Base-by-base conservation (phyloP, 2,888 invertebrate genomes). In the Abrostola tripartita region DNA sequence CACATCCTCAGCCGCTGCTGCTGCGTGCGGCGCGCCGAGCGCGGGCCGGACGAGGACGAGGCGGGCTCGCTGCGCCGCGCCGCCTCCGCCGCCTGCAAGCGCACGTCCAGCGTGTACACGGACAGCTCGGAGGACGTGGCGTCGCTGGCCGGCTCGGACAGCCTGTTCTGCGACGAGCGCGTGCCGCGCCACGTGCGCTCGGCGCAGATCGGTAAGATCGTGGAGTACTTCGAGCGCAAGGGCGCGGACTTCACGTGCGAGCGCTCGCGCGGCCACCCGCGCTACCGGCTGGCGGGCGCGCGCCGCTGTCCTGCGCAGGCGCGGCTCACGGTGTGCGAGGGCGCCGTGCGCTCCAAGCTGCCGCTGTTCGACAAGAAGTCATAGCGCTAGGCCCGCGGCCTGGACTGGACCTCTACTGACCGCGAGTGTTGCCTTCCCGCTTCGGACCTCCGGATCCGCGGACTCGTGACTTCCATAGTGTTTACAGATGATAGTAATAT, bases 111-210 rank as follows among this genome's bases (percentile, higher is more conserved):
- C 75, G 97, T 97, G 62, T 98, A 97, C 92, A 98, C 98, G 0
- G 98, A 98, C 89, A 97, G 97, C 85, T 97, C 97, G 50, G 98
- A 98, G 88, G 98, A 98, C 89, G 96, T 97, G 57, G 97, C 97
- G 42, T 97, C 97, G 84, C 94, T 98, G 60, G 96, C 97, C 0
- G 97, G 97, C 65, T 97, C 97, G 0, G 97, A 97, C 88, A 95
- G 96, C 11, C 88, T 97, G 82, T 96, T 95, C 83, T 96, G 96
- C 95, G 97, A 97, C 83, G 97, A 97, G 71, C 93, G 96, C 24
- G 81, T 91, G 41, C 95, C 95, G 50, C 94, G 96, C 37, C 95
- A 95, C 79, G 92, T 95, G 79, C 89, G 96, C 78, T 95, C 96
- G 74, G 95, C 96, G 74, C 96, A 97, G 87, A 98, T 98, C 77